Percentiles rank a stretch among this genome's conserved stretches.
These are phyloP conservation scores for Eristalis intricaria DNA, from an alignment of 2,888 invertebrate species.

Conservation along the genomic window DNA sequence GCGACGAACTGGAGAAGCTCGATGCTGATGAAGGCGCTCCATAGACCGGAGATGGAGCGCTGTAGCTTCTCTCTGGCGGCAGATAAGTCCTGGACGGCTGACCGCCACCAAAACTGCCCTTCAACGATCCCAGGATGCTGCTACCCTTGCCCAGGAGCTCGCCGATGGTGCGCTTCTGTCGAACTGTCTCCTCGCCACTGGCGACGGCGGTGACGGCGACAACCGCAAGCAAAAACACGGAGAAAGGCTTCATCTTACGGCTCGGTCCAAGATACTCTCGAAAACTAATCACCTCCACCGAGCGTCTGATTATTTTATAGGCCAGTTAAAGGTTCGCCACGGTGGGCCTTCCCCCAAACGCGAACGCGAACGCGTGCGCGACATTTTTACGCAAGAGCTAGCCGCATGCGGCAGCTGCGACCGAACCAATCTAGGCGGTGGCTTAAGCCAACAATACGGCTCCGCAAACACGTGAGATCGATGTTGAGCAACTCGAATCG, in stretches of 20 bases:
- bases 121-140: conserved; percentile 12
- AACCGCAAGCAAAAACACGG: conserved; percentile 39
- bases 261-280: conserved; percentile 71
- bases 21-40: background rate
- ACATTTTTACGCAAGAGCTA: conserved; percentile 24
- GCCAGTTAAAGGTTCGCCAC: conserved; percentile 1
- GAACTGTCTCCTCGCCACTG: conserved; percentile 35
- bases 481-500: conserved; percentile 21
- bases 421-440: conserved; percentile 23
- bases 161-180: conserved; percentile 40
- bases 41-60: background rate
- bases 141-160: conserved; percentile 37
- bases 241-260: conserved; percentile 51
- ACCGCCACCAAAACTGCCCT: background rate
- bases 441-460: conserved; percentile 33
- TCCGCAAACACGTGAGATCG: conserved; percentile 34
- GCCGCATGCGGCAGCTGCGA: background rate
- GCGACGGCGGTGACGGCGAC: conserved; percentile 21
- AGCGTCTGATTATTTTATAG: conserved; percentile 75
- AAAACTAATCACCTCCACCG: conserved; percentile 75
- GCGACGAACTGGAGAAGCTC: background rate
- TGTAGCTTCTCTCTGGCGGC: background rate
- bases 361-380: conserved; percentile 21
- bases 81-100: background rate
- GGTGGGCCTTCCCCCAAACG: conserved; percentile 6